Evolutionary conservation across 2,888 invertebrate species (phyloP).

Genomic region (Aromia moschata): DNA sequence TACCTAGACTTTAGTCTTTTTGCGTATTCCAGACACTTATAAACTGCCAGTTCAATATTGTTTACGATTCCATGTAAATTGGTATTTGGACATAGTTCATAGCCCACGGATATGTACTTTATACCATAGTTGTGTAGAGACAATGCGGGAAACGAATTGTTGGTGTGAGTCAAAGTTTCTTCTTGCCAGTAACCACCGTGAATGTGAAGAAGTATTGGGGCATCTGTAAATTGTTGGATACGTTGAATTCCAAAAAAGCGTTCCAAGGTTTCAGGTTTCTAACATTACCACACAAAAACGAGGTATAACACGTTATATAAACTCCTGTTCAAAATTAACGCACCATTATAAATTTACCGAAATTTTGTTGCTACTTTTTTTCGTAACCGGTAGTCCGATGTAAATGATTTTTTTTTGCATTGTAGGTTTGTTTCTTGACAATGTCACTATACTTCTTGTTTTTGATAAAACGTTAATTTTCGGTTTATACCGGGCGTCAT

Average conservation of each 20-base stretch:
- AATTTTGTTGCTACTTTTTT: no score
- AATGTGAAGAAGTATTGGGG: constrained; percentile 81
- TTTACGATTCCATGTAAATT: constrained; percentile 70
- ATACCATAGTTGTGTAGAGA: constrained; percentile 70
- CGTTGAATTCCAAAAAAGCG: constrained; percentile 44
- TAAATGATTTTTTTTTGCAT: no score
- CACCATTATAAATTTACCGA: no score
- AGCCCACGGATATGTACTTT: constrained; percentile 79
- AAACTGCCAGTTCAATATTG: constrained; percentile 72
- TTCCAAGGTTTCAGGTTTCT: background rate
- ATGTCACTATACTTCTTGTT: no score
- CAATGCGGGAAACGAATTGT: constrained; percentile 46
- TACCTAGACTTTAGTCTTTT: constrained; percentile 70
- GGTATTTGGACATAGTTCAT: constrained; percentile 79
- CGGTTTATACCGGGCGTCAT: no score
- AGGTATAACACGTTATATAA: no score
- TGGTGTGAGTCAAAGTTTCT: constrained; percentile 38
- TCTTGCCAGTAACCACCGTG: constrained; percentile 93
- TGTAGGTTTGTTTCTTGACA: no score
- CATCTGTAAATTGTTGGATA: no score
- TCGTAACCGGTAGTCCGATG: no score
- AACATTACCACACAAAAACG: no score
- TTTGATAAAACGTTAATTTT: no score
- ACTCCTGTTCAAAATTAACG: no score
- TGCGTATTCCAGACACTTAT: constrained; percentile 73